Percentiles rank a stretch among this genome's conserved stretches.
These are phyloP conservation scores for Drosophila koepferae DNA, from an alignment of 2,888 invertebrate species.

Conservation along the genomic window DNA sequence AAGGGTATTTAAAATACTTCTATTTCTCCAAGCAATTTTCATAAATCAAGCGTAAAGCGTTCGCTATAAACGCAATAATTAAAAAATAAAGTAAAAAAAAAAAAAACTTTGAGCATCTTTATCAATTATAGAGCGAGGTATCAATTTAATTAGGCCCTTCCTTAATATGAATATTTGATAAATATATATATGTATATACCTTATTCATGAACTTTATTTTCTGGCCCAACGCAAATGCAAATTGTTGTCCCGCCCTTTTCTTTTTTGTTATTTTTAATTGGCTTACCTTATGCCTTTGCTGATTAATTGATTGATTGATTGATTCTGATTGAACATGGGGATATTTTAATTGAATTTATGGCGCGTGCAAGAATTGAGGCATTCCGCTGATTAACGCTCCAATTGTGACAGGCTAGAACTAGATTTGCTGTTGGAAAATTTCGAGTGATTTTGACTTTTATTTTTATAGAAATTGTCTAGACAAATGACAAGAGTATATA, in stretches of 20 bases:
- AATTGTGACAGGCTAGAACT: conserved; percentile 62
- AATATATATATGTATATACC: not conserved
- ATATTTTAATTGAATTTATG: conserved; percentile 46
- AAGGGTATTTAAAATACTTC: not conserved
- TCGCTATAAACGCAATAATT: too few relatives aligned
- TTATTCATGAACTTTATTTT: not conserved
- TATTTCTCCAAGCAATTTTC: not conserved
- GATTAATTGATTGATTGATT: conserved; percentile 8
- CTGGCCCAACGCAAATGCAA: not conserved
- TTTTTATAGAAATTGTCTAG: not conserved
- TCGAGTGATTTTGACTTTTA: not conserved
- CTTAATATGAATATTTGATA: not conserved
- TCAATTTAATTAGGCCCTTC: not conserved
- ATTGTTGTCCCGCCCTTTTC: not conserved
- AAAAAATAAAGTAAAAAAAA: not conserved
- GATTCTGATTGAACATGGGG: conserved; percentile 11
- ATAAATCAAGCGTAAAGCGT: not conserved
- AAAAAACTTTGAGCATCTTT: not conserved
- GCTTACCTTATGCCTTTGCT: not conserved
- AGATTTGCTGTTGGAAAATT: conserved; percentile 24
- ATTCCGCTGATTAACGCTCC: conserved; percentile 62
- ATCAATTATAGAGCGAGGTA: not conserved
- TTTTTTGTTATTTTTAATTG: not conserved
- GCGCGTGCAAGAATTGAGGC: conserved; percentile 18
- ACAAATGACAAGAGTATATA: not conserved